phyloP scores from a whole-genome alignment of 92 coral and sea anemone species.

The Hydrozoanthus gracilis region DNA sequence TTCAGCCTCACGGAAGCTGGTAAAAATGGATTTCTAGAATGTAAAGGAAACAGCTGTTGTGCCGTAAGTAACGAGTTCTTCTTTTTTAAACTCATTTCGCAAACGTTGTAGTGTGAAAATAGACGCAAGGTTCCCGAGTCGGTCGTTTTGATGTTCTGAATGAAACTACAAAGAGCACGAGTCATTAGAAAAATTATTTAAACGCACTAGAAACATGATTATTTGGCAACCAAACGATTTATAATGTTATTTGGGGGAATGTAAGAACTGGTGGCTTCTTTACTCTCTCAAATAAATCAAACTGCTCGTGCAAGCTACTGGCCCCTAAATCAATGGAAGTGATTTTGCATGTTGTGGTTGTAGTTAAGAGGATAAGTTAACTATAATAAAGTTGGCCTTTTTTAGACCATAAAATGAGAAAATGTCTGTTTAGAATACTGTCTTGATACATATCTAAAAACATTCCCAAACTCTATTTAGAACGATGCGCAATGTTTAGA shows the following conservation, averaged over 20 bases:
- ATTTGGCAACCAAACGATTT: no score
- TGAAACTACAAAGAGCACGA: background rate
- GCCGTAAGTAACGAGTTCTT: slow-evolving; percentile 20
- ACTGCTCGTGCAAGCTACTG: background rate
- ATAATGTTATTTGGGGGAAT: no score
- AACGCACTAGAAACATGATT: no score
- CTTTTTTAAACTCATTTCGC: background rate
- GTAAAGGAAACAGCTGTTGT: slow-evolving; percentile 44
- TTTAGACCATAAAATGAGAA: background rate
- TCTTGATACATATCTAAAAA: background rate
- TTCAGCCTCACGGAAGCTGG: slow-evolving; percentile 21
- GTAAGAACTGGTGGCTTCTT: background rate
- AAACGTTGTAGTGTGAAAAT: background rate
- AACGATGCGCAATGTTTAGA: background rate
- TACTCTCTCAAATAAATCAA: background rate
- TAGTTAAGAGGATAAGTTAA: background rate
- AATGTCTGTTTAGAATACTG: background rate
- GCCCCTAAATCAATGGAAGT: slow-evolving; percentile 24
- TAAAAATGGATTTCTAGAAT: slow-evolving; percentile 10
- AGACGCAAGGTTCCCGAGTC: no score
- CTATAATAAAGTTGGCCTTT: slow-evolving; percentile 2
- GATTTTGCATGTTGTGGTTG: background rate
- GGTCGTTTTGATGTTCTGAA: no score
- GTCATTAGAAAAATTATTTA: no score
- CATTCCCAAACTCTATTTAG: background rate